Evolutionary conservation across 1,140 invertebrate genomes (phyloP).

Genomic region (Coenobita brevimanus): DNA sequence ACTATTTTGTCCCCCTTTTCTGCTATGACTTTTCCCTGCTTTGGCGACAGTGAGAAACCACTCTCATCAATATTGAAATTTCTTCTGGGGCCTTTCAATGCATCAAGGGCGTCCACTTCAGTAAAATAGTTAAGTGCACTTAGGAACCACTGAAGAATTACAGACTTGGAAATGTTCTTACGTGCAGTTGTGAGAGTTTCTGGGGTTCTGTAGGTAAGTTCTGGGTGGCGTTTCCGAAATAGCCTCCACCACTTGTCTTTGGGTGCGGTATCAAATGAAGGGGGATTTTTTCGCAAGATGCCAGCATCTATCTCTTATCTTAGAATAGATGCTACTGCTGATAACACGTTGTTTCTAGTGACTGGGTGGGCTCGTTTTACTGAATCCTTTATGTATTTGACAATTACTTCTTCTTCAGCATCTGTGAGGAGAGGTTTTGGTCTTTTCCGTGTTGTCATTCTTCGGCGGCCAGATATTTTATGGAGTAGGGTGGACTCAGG

Average conservation of each 20-base stretch:
- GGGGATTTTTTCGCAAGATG: no score
- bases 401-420: background rate
- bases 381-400: background rate
- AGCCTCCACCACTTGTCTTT: background rate
- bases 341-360: background rate
- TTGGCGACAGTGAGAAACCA: conserved; percentile 12
- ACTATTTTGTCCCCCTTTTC: background rate
- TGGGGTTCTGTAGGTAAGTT: background rate
- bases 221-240: background rate
- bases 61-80: conserved; percentile 20
- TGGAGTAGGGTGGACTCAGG: background rate
- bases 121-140: background rate
- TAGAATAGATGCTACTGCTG: background rate
- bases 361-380: background rate
- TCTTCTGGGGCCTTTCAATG: background rate
- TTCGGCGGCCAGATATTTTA: background rate
- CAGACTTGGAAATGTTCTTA: background rate
- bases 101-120: background rate
- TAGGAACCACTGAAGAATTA: background rate
- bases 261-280: background rate
- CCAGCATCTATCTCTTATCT: background rate
- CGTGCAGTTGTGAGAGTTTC: background rate
- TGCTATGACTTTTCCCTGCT: background rate
- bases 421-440: background rate
- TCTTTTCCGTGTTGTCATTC: background rate